phyloP scores from a whole-genome alignment of 1,140 invertebrate genomes.

The Coelopa frigida region DNA sequence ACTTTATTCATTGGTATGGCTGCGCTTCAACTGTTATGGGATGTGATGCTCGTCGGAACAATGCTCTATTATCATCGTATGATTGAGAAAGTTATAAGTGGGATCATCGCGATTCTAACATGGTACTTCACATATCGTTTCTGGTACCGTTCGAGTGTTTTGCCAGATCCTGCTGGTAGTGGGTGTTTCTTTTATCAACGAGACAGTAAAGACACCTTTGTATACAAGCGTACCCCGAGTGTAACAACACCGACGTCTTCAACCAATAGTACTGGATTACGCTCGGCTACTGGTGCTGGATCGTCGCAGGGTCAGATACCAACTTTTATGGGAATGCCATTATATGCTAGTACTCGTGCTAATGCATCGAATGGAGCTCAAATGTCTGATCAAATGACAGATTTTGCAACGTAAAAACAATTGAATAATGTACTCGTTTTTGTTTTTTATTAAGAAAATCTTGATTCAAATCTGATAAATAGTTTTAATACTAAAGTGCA shows the following conservation, averaged over 20 bases:
- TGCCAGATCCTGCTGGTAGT: slow-evolving; percentile 66
- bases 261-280: too few relatives aligned
- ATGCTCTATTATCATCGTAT: slow-evolving; percentile 92
- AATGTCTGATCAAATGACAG: slow-evolving; percentile 8
- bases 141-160: slow-evolving; percentile 60
- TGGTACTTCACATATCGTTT: slow-evolving; percentile 90
- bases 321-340: slow-evolving; percentile 72
- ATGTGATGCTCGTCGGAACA: slow-evolving; percentile 87
- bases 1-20: slow-evolving; percentile 72
- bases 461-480: too few relatives aligned
- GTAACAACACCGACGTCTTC: slow-evolving; percentile 15
- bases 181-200: slow-evolving; percentile 71
- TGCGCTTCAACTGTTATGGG: slow-evolving; percentile 77
- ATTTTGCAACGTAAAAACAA: neutral
- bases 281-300: neutral
- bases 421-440: too few relatives aligned
- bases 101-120: slow-evolving; percentile 72
- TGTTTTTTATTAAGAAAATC: too few relatives aligned
- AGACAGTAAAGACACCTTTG: slow-evolving; percentile 40
- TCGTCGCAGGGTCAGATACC: slow-evolving; percentile 37
- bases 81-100: slow-evolving; percentile 88
- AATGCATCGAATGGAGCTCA: slow-evolving; percentile 21
- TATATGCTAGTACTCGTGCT: slow-evolving; percentile 46
- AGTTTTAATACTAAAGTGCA: too few relatives aligned
- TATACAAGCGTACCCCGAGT: slow-evolving; percentile 30